Evolutionary conservation across 2,888 invertebrate genomes (phyloP), one percentile per base, ranked within the genome.

Genomic region (Tetheella fluctuosa): DNA sequence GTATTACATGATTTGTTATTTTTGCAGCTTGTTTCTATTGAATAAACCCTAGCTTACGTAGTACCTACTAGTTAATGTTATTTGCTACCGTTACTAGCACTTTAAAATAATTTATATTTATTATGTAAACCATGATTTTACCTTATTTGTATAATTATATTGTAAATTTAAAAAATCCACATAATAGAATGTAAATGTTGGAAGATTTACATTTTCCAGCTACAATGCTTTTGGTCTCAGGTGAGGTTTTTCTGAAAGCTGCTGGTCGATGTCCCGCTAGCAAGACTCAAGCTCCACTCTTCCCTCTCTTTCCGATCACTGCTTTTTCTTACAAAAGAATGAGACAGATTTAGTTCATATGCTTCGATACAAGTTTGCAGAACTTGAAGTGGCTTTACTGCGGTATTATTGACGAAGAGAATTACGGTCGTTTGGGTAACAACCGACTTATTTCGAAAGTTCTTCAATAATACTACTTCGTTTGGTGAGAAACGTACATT

Each of bases 231-330:
- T 68, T 71, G 64, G 63, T 70, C 73, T 79, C 60, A 78, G 69
- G 64, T 71, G 65, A 85, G 83, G 89, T 91, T 91, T 88, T 91
- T 92, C 90, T 90, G 88, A 91, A 92, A 91, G 91, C 90, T 91
- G 91, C 90, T 92, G 91, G 92, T 91, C 91, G 91, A 91, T 91
- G 91, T 92, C 91, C 92, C 92, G 91, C 92, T 91, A 91, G 87
- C 80, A 79, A 86, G 85, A 76, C 86, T 89, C 81, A 79, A 89
- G 86, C 88, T 85, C 79, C 76, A 66, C 70, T 82, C 68, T 69
- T 63, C 75, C 68, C 64, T 90, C 90, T 70, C 80, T 80, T 65
- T 90, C 85, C 67, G 68, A 77, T 81, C 62, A 59, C 60, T 37
- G 65, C 60, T 64, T 64, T 60, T 59, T 65, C 76, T 57, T 80